Conservation (phyloP, 1,140 invertebrate species). For the Pseudobourletiella spinata region DNA sequence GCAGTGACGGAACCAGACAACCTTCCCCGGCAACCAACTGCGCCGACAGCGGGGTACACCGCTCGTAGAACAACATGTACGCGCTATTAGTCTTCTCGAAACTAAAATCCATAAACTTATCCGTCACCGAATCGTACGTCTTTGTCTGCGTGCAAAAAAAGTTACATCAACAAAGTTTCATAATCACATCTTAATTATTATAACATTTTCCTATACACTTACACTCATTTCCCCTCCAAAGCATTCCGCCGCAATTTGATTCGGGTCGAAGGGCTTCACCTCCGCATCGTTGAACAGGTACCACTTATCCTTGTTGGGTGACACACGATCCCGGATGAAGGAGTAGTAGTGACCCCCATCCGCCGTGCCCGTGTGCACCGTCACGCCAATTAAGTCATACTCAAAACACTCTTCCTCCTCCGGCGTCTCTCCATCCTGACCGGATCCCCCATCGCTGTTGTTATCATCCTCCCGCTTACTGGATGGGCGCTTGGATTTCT, state of each 20-base stretch:
- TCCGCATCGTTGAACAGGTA: conserved; percentile 93
- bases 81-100: conserved; percentile 96
- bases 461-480: conserved; percentile 39
- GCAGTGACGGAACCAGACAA: conserved; percentile 21
- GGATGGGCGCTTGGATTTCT: conserved; percentile 11
- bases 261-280: conserved; percentile 89
- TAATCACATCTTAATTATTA: neutral
- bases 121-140: conserved; percentile 89
- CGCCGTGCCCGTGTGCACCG: conserved; percentile 91
- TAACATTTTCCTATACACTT: no score
- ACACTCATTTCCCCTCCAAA: conserved; percentile 95
- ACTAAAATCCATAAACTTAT: conserved; percentile 94
- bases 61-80: conserved; percentile 94
- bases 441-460: conserved; percentile 36
- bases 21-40: conserved; percentile 12
- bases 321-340: conserved; percentile 75
- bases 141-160: conserved; percentile 58
- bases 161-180: neutral
- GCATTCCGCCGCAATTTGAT: conserved; percentile 86
- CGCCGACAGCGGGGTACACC: conserved; percentile 41
- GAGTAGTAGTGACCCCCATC: conserved; percentile 96
- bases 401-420: conserved; percentile 54
- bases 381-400: conserved; percentile 90
- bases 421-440: conserved; percentile 13
- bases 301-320: conserved; percentile 71